Conservation (phyloP, 23 tunicate genomes). For the Clavelina lepadiformis region DNA sequence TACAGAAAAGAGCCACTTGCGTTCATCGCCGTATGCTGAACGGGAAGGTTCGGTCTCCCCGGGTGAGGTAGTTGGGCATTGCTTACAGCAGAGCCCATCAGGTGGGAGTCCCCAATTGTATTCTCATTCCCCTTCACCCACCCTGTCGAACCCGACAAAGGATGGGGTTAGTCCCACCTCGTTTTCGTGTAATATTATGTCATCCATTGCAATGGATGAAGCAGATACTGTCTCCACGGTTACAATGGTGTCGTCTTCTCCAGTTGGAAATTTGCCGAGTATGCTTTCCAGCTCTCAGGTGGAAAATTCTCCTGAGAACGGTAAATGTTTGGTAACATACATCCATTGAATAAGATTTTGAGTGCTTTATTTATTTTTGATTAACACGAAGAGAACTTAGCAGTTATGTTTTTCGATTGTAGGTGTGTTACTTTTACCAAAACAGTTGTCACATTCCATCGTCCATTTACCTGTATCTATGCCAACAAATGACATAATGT, state of each 20-base stretch:
- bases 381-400: no score
- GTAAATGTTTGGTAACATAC: no score
- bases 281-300: conserved; percentile 15
- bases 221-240: conserved; percentile 44
- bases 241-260: conserved; percentile 44
- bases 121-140: no score
- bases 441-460: conserved; percentile 37
- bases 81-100: background rate
- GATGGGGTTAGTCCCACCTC: conserved; percentile 34
- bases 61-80: background rate
- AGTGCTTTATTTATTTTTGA: no score
- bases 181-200: conserved; percentile 6
- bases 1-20: conserved; percentile 14
- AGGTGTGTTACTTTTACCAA: background rate
- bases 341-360: no score
- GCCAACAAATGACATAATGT: conserved; percentile 68
- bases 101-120: no score
- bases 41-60: background rate
- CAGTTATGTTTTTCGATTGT: background rate
- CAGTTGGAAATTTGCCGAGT: conserved; percentile 24
- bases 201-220: conserved; percentile 26
- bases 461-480: conserved; percentile 59
- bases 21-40: conserved; percentile 7
- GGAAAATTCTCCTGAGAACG: conserved; percentile 11
- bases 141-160: background rate